These are phyloP conservation scores for Mesochorus sp. DNA, from an alignment of 2,888 invertebrate species.

Conservation along the genomic window DNA sequence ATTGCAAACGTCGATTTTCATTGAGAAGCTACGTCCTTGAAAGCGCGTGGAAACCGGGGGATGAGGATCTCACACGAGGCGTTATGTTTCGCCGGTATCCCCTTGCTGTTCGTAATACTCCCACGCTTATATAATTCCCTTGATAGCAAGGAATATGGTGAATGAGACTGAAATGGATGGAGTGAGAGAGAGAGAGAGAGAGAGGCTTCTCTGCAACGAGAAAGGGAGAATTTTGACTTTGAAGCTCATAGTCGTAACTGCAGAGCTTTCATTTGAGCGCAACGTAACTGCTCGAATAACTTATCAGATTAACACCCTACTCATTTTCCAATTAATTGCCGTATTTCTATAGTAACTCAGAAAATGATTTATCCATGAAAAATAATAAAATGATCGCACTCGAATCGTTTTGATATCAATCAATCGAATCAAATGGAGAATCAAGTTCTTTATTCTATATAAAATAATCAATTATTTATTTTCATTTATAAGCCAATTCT, in stretches of 20 bases:
- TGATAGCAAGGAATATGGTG: neutral
- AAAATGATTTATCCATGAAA: no score
- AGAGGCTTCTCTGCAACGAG: neutral
- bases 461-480: no score
- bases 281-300: constrained; percentile 9
- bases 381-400: no score
- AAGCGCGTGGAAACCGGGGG: constrained; percentile 5
- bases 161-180: neutral
- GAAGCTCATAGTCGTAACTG: constrained; percentile 42
- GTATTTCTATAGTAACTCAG: no score
- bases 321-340: no score
- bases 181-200: neutral
- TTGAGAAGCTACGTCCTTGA: constrained; percentile 32
- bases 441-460: no score
- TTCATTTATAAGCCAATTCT: no score
- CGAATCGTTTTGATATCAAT: no score
- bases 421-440: no score
- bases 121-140: constrained; percentile 37
- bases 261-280: neutral
- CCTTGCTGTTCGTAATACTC: constrained; percentile 30
- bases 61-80: constrained; percentile 4
- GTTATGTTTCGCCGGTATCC: constrained; percentile 48
- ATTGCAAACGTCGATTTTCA: constrained; percentile 18
- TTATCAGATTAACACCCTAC: constrained; percentile 30
- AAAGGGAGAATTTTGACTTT: constrained; percentile 18